Evolutionary conservation across 2,888 invertebrate species (phyloP), one percentile per base, ranked within the genome.

Genomic region (Trichopoda pennipes): DNA sequence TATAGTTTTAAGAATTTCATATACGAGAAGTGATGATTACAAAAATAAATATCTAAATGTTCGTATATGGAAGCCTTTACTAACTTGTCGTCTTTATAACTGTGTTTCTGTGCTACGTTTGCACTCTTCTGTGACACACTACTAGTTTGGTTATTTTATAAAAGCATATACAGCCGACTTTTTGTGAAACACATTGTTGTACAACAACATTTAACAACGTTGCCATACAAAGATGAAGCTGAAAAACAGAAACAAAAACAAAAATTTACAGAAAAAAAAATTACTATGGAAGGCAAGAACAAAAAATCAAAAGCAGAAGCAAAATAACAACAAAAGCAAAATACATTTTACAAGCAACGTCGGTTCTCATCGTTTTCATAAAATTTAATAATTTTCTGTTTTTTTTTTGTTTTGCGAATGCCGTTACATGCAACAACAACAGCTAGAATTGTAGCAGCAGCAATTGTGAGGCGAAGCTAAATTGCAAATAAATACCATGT

Each of bases 121-220:
- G 82, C 82, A 79, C 82, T 82, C 82, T 82, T 82, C 82, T 82
- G 82, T 82, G 82, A 56, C 82, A 79, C 82, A 82, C 82, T 82
- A 82, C 79, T 79, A 56, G 68, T 82, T 79, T 79, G 72, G 68
- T 55, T 79, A 72, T 79, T 79, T 72, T 58, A 79, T 72, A 68
- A 79, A 82, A 79, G 72, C 75, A 79, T 79, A 82, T 76, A 82
- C 76, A 82, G 82, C 82, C 79, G 82, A 82, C 82, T 82, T 82
- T 82, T 75, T 63, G 79, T 68, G 35, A 75, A 82, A 66, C 60
- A 75, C 64, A 72, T 70, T 79, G 61, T 70, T 53, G 55, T 61
- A 70, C 70, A 80, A 66, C 47, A 70, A 73, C 38, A 63, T 17
- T 16, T n/a, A 7, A n/a, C 69, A 73, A 81, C 23, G 73, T 68